Evolutionary conservation across 2,888 invertebrate genomes (phyloP).

Genomic region (Panzeria rudis): DNA sequence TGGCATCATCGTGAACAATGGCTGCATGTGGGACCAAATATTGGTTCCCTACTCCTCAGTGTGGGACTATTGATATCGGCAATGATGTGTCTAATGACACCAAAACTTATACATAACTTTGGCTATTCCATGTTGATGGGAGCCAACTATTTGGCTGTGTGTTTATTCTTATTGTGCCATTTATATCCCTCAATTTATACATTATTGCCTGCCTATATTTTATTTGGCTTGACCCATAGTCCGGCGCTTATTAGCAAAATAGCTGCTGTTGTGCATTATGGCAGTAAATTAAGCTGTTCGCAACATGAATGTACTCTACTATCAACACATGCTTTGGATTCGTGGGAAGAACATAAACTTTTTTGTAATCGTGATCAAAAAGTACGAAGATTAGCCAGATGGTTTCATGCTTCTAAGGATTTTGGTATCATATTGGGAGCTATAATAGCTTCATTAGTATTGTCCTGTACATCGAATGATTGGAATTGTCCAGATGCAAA

Average conservation of each 20-base stretch:
- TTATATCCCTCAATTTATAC: conserved; percentile 85
- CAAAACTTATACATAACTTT: conserved; percentile 85
- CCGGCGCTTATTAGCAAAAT: conserved; percentile 81
- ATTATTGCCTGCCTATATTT: conserved; percentile 84
- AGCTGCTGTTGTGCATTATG: conserved; percentile 81
- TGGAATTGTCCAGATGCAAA: conserved; percentile 77
- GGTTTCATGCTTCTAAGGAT: conserved; percentile 86
- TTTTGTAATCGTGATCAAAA: conserved; percentile 83
- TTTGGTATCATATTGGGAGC: conserved; percentile 86
- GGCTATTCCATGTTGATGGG: conserved; percentile 85
- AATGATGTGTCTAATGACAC: conserved; percentile 85
- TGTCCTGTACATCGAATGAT: conserved; percentile 82
- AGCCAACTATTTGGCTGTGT: conserved; percentile 85
- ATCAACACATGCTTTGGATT: conserved; percentile 75
- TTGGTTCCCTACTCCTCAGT: conserved; percentile 87
- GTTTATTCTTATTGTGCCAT: conserved; percentile 87
- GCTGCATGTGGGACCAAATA: conserved; percentile 82
- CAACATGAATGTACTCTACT: conserved; percentile 80
- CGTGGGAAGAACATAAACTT: conserved; percentile 82
- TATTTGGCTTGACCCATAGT: conserved; percentile 86
- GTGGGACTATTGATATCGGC: conserved; percentile 87
- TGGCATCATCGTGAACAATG: conserved; percentile 83
- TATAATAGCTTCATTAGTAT: conserved; percentile 84
- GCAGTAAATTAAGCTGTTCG: conserved; percentile 82
- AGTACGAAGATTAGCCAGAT: conserved; percentile 85